Conservation (phyloP, 2,888 invertebrate species). For the Flabesymbios commensalis region DNA sequence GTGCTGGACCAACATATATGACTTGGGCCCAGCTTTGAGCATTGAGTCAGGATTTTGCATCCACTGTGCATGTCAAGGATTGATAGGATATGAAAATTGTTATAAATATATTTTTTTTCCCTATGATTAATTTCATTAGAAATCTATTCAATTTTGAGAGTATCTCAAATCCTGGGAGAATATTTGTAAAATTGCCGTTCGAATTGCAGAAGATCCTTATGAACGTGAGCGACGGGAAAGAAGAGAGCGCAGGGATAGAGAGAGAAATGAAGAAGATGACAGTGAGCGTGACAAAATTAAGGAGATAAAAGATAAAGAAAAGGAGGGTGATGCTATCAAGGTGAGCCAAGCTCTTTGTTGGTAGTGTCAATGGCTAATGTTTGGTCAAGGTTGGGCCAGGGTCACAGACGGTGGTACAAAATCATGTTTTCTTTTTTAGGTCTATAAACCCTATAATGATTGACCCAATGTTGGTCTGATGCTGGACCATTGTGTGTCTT, state of each 20-base stretch:
- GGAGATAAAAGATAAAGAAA: constrained; percentile 79
- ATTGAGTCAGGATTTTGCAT: too few species aligned
- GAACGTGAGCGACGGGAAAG: constrained; percentile 39
- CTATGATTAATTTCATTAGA: not conserved
- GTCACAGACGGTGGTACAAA: not conserved
- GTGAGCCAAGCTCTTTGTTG: constrained; percentile 32
- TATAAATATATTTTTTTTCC: not conserved
- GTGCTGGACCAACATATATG: too few species aligned
- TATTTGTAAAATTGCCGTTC: not conserved
- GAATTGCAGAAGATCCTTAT: constrained; percentile 30
- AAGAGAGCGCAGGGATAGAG: constrained; percentile 33
- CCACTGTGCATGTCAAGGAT: too few species aligned
- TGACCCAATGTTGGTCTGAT: too few species aligned
- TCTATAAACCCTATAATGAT: too few species aligned
- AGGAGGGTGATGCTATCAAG: constrained; percentile 92
- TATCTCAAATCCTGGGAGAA: not conserved
- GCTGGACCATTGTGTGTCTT: too few species aligned
- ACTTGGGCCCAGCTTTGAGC: constrained; percentile 1
- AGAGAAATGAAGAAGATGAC: constrained; percentile 41
- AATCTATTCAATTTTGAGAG: not conserved
- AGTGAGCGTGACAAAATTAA: constrained; percentile 43
- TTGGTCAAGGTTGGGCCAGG: not conserved
- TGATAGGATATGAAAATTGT: not conserved
- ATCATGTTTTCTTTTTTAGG: not conserved
- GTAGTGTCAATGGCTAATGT: not conserved